Percentiles rank a stretch among this genome's conserved stretches.
These are phyloP conservation scores for Brevimyrus niger DNA, from an alignment of 2,113 vertebrate species.

Conservation along the genomic window DNA sequence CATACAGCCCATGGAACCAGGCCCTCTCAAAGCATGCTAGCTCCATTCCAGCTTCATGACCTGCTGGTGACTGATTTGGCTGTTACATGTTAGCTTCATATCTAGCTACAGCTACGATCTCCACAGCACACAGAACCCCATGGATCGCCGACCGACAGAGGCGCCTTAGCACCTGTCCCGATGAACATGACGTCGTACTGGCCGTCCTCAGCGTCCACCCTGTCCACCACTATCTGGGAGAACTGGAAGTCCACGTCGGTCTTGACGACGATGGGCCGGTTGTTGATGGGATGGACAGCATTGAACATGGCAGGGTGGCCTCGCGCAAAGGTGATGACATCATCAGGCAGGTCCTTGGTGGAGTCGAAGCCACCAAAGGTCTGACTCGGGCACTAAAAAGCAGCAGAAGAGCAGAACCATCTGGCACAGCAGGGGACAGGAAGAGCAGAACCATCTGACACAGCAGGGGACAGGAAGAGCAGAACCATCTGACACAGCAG, in stretches of 20 bases:
- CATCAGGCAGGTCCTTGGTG: constrained; percentile 94
- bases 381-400: constrained; percentile 86
- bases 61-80: not conserved
- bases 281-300: constrained; percentile 84
- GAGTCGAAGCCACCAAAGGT: constrained; percentile 96
- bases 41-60: not conserved
- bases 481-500: not conserved
- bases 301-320: constrained; percentile 97
- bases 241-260: constrained; percentile 94
- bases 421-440: no score
- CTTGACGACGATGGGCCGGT: constrained; percentile 87
- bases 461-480: no score
- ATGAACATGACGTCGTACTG: constrained; percentile 99
- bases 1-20: not conserved
- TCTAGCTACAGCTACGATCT: not conserved
- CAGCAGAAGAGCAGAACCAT: not conserved
- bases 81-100: not conserved
- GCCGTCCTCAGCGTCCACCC: constrained; percentile 93
- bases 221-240: constrained; percentile 93
- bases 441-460: no score
- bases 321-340: constrained; percentile 93
- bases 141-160: not conserved
- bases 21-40: not conserved
- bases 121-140: no score
- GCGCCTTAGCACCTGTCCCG: constrained; percentile 73